Percentiles rank a stretch among this genome's conserved stretches.
These are phyloP conservation scores for Brachyptera putata DNA, from an alignment of 2,888 invertebrate genomes.

Conservation along the genomic window DNA sequence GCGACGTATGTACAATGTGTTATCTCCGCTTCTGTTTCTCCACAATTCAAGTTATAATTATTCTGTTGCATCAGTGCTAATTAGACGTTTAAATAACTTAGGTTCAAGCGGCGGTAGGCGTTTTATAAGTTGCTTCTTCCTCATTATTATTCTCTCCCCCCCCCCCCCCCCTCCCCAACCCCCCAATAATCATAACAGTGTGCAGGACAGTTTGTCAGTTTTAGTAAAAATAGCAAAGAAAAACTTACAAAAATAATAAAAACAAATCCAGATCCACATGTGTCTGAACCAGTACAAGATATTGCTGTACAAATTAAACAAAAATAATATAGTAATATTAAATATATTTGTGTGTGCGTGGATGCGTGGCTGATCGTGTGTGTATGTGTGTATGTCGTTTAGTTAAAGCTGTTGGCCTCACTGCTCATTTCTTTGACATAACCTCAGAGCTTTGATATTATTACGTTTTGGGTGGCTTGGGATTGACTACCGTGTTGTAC, in stretches of 20 bases:
- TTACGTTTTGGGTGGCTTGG: neutral
- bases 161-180: conserved; percentile 17
- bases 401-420: conserved; percentile 26
- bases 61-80: too few species aligned
- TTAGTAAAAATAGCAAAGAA: conserved; percentile 16
- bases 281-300: conserved; percentile 34
- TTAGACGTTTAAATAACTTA: too few species aligned
- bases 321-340: conserved; percentile 25
- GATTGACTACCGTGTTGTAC: neutral
- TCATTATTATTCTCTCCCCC: conserved; percentile 13
- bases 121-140: conserved; percentile 25
- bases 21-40: too few species aligned
- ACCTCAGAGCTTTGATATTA: neutral
- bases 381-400: conserved; percentile 25
- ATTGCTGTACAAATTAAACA: conserved; percentile 34
- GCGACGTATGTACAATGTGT: too few species aligned
- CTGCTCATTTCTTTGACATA: conserved; percentile 24
- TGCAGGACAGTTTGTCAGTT: conserved; percentile 28
- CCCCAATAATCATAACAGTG: conserved; percentile 24
- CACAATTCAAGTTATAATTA: too few species aligned
- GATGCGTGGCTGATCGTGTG: conserved; percentile 22
- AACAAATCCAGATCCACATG: conserved; percentile 22
- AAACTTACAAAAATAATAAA: conserved; percentile 19
- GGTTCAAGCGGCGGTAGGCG: too few species aligned
- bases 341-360: conserved; percentile 19